Percentiles rank a stretch among this genome's conserved stretches.
Conservation (phyloP, 2,888 invertebrate species). For the Electrophaes corylata region DNA sequence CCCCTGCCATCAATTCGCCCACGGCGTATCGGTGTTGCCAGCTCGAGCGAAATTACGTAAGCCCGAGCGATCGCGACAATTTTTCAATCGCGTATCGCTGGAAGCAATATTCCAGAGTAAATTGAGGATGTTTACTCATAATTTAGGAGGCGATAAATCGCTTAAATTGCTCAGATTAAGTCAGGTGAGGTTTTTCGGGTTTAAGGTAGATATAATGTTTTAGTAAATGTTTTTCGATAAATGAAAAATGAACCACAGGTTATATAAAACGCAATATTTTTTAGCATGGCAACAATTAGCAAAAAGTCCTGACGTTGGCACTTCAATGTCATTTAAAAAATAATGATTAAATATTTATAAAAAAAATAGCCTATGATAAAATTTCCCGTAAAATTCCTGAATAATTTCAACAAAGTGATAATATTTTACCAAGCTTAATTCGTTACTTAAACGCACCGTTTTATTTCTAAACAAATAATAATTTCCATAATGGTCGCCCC, state of each 20-base stretch:
- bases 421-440: slow-evolving; percentile 47
- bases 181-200: slow-evolving; percentile 23
- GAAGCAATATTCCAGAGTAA: slow-evolving; percentile 61
- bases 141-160: slow-evolving; percentile 57
- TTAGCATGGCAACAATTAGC: background rate
- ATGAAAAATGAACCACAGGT: background rate
- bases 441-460: slow-evolving; percentile 51
- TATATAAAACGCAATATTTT: background rate
- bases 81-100: slow-evolving; percentile 76
- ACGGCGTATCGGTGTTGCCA: slow-evolving; percentile 49
- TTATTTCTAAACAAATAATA: slow-evolving; percentile 74
- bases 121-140: slow-evolving; percentile 68
- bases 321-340: no score
- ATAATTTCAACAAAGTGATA: slow-evolving; percentile 48
- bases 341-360: background rate
- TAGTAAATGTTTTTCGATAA: background rate
- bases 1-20: slow-evolving; percentile 43
- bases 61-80: slow-evolving; percentile 63
- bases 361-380: background rate
- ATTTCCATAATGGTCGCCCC: slow-evolving; percentile 71
- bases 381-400: background rate
- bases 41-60: slow-evolving; percentile 71
- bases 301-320: no score
- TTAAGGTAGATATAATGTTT: slow-evolving; percentile 9
- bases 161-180: slow-evolving; percentile 33